A percentile compares a stretch with the other conserved stretches of the same genome.
Conservation (phyloP, 2,888 invertebrate genomes). For the Tinea semifulvella region DNA sequence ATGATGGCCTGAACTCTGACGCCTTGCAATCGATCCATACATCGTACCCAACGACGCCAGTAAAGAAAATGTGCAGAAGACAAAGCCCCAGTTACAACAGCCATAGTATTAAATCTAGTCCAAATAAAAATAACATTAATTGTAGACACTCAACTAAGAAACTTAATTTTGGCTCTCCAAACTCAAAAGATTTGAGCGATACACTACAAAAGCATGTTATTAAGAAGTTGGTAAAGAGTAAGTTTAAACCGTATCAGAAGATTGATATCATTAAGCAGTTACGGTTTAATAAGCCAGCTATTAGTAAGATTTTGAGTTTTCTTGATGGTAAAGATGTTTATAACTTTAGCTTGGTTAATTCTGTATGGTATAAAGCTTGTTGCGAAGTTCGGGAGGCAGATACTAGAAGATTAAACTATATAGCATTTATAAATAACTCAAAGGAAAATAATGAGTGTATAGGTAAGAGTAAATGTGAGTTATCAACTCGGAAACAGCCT, state of each 20-base stretch:
- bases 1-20: constrained; percentile 27
- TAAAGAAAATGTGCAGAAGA: constrained; percentile 38
- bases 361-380: constrained; percentile 44
- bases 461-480: neutral
- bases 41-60: constrained; percentile 49
- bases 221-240: constrained; percentile 23
- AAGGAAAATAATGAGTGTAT: constrained; percentile 45
- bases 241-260: constrained; percentile 44
- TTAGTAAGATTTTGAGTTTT: constrained; percentile 43
- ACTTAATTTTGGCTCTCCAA: constrained; percentile 35
- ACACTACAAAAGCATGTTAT: neutral
- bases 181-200: neutral
- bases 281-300: constrained; percentile 31
- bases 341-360: constrained; percentile 47
- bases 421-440: constrained; percentile 32
- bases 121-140: constrained; percentile 14
- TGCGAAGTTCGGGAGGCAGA: constrained; percentile 33
- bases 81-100: constrained; percentile 23
- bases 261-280: constrained; percentile 41
- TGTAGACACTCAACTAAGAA: constrained; percentile 37
- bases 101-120: constrained; percentile 16
- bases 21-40: constrained; percentile 22
- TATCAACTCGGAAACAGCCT: constrained; percentile 20
- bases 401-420: constrained; percentile 34
- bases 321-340: constrained; percentile 46